Evolutionary conservation across 2,113 vertebrate species (phyloP), one percentile per base, ranked within the genome.

Genomic region (Oncorhynchus keta): DNA sequence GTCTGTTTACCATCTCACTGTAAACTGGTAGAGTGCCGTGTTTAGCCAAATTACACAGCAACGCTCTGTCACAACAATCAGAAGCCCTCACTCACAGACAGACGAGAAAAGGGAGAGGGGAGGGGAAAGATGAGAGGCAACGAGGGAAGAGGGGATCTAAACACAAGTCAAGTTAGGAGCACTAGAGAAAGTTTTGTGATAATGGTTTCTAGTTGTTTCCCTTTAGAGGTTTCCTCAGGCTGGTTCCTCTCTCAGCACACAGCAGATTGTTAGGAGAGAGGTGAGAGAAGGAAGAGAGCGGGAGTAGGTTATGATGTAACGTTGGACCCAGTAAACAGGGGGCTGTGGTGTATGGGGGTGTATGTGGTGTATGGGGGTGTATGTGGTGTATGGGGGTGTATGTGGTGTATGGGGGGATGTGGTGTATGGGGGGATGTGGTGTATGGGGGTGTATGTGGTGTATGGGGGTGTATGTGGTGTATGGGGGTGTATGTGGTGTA

Each of bases 21-120:
- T 85, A 87, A 90, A 85, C 77, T 74, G 73, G 75, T 77, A 81
- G 83, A 71, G 87, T 81, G 83, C 87, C 69, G 79, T 73, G 87
- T 92, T 93, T 92, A 91, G 83, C 81, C 75, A 91, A 93, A 93
- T 93, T 92, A 91, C 86, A 93, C 90, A 87, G 88, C 86, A 81
- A 85, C 74, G 72, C 74, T 76, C 83, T 85, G 88, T 81, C 85
- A 89, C 92, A 90, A 91, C 87, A 92, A 90, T 91, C 87, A 89
- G 77, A 80, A 81, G 80, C 83, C 80, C 86, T 78, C 87, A 84
- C 84, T 74, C 76, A 64, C 83, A 77, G 82, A 89, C 80, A 81
- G 81, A 84, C 24, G 88, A 85, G 81, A 88, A 86, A 81, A 78
- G 3, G 20, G 71, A 76, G 75, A 68, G 79, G 79, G 72, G 77